Evolutionary conservation across 2,797 vertebrate genomes (phyloP).

Genomic region (Fringilla coelebs): DNA sequence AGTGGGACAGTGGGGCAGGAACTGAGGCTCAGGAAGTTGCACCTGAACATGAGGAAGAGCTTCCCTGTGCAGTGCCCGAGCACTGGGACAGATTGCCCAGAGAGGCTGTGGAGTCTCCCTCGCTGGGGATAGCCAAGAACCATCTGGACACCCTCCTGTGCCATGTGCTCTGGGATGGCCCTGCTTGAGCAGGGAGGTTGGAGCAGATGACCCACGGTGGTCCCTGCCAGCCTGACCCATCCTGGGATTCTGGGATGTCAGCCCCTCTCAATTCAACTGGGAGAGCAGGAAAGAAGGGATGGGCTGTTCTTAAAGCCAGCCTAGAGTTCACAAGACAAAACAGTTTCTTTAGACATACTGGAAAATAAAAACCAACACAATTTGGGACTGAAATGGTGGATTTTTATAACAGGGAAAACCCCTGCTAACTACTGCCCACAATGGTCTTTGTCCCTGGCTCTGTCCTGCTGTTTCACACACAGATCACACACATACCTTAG

Average conservation of each 20-base stretch:
- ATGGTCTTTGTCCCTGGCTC: background rate
- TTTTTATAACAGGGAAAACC: background rate
- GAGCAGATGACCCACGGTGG: rapidly evolving
- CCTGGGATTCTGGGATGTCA: background rate
- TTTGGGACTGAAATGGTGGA: background rate
- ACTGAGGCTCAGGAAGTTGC: background rate
- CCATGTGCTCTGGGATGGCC: background rate
- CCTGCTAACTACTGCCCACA: rapidly evolving
- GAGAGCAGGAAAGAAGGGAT: background rate
- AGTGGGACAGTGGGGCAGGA: background rate
- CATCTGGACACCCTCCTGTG: background rate
- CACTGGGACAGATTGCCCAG: background rate
- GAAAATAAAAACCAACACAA: background rate
- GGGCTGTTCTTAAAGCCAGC: background rate
- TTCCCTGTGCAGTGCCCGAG: background rate
- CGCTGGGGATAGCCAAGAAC: background rate
- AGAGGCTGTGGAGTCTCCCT: background rate
- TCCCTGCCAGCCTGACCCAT: background rate
- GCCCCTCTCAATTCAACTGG: background rate
- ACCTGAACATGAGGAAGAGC: background rate
- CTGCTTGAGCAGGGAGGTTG: background rate
- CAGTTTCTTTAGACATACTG: background rate
- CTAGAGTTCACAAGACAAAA: background rate
- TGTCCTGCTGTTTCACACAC: background rate
- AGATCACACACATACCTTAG: background rate